These are phyloP conservation scores for Spermophilus dauricus DNA, from an alignment of 2,113 vertebrate species.

Conservation along the genomic window DNA sequence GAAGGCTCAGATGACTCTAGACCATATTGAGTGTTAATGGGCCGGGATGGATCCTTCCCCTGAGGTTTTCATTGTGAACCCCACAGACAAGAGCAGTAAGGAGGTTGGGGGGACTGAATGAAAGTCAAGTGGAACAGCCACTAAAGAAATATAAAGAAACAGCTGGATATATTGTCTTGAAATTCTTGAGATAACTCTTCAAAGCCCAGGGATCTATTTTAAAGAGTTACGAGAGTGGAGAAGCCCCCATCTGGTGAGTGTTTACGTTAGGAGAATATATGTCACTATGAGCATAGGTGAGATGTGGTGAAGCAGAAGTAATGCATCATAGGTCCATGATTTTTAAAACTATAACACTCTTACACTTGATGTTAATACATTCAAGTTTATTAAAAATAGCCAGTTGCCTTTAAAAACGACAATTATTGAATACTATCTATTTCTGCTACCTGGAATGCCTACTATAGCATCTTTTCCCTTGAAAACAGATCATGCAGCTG, in stretches of 20 bases:
- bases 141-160: background rate
- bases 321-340: background rate
- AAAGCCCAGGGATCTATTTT: constrained; percentile 11
- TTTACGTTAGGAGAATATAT: background rate
- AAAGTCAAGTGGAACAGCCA: background rate
- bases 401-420: background rate
- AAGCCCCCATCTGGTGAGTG: background rate
- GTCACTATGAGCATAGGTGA: background rate
- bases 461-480: background rate
- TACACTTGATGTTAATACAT: background rate
- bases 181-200: background rate
- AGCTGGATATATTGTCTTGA: background rate
- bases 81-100: background rate
- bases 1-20: constrained; percentile 63
- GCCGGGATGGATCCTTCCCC: constrained; percentile 35
- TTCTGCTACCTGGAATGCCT: background rate
- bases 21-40: constrained; percentile 49
- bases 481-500: background rate
- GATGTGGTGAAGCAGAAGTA: background rate
- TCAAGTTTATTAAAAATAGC: background rate
- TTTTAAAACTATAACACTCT: background rate
- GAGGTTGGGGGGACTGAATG: background rate
- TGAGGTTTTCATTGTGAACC: constrained; percentile 38
- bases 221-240: background rate
- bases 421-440: background rate